Evolutionary conservation across 1,140 invertebrate genomes (phyloP).

Genomic region (Rhagoletis pomonella): DNA sequence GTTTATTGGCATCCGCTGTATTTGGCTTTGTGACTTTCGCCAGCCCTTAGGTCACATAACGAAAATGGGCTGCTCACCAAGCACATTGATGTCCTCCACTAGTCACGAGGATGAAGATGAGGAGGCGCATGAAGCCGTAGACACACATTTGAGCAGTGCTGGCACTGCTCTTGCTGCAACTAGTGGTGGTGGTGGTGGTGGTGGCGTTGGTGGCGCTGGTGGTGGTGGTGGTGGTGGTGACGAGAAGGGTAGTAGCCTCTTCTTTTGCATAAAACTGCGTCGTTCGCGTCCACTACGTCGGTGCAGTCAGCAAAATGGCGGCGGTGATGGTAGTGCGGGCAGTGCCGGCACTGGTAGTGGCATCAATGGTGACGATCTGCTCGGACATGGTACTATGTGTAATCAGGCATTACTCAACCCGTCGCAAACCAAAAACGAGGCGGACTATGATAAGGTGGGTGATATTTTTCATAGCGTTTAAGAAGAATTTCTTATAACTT

Average conservation of each 20-base stretch:
- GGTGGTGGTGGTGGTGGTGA: not conserved
- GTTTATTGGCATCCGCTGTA: not conserved
- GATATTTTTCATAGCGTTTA: not conserved
- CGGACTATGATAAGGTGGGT: slow-evolving; percentile 73
- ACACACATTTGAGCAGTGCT: slow-evolving; percentile 53
- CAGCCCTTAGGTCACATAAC: not conserved
- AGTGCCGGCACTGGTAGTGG: slow-evolving; percentile 65
- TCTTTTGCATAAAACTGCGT: slow-evolving; percentile 72
- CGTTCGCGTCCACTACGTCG: slow-evolving; percentile 67
- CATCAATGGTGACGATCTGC: slow-evolving; percentile 58
- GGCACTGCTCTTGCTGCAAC: slow-evolving; percentile 33
- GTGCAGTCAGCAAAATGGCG: slow-evolving; percentile 67
- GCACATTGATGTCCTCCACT: slow-evolving; percentile 56
- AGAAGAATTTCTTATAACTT: no score
- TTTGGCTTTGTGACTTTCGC: not conserved
- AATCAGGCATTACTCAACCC: slow-evolving; percentile 72
- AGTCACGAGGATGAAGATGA: slow-evolving; percentile 54
- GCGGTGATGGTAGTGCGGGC: slow-evolving; percentile 63
- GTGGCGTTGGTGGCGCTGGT: slow-evolving; percentile 20
- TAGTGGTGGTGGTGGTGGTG: not conserved
- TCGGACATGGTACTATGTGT: slow-evolving; percentile 63
- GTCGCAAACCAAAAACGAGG: slow-evolving; percentile 68
- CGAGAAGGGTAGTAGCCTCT: slow-evolving; percentile 68
- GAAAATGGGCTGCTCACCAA: slow-evolving; percentile 71
- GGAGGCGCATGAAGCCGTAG: slow-evolving; percentile 56